Conservation (phyloP, 2,797 vertebrate species). For the Columba guinea region DNA sequence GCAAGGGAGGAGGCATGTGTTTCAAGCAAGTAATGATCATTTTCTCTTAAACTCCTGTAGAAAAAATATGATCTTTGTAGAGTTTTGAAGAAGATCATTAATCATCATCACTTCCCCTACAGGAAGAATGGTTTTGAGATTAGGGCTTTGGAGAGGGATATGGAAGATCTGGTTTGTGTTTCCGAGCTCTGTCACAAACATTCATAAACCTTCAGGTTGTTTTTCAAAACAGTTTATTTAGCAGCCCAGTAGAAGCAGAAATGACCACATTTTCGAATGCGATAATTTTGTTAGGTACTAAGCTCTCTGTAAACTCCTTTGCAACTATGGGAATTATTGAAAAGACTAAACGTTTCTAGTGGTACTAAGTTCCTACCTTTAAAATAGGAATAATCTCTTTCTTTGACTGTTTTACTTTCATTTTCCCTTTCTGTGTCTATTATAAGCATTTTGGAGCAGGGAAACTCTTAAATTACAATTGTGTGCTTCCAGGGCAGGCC, state of each 20-base stretch:
- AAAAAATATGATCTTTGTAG: neutral
- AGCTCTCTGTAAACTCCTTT: neutral
- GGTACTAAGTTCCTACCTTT: neutral
- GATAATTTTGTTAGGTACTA: conserved; percentile 23
- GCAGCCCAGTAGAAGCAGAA: conserved; percentile 16
- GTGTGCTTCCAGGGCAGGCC: neutral
- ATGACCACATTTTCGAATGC: conserved; percentile 5
- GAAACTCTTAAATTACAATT: neutral
- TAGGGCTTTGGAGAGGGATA: neutral
- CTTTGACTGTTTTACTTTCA: neutral
- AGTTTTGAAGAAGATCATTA: conserved; percentile 18
- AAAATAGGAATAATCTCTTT: neutral
- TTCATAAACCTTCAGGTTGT: neutral
- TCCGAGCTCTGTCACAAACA: neutral
- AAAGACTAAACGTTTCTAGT: neutral
- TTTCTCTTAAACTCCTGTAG: neutral
- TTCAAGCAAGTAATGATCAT: neutral
- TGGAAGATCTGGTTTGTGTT: conserved; percentile 40
- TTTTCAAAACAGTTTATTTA: conserved; percentile 25
- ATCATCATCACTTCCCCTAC: conserved; percentile 11
- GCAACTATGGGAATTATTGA: neutral
- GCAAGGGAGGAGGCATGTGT: neutral
- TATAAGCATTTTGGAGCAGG: neutral
- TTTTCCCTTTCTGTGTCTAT: neutral
- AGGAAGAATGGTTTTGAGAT: conserved; percentile 52